Percentiles rank a stretch among this genome's conserved stretches.
Evolutionary conservation across 2,113 vertebrate genomes (phyloP).

Genomic region (Otocyon megalotis): DNA sequence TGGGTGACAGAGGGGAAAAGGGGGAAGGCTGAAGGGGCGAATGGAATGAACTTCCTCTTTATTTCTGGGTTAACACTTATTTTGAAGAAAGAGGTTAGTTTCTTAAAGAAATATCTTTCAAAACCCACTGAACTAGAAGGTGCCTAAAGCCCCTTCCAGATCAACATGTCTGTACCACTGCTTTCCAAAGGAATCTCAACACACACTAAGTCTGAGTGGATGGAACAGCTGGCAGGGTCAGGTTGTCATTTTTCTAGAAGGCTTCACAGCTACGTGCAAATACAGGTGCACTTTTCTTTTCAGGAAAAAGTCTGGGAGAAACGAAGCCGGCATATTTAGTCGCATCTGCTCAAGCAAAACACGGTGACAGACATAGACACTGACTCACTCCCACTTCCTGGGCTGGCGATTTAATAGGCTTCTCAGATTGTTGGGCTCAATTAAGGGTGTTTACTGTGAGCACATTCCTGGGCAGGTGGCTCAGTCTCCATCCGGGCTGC

Average conservation of each 20-base stretch:
- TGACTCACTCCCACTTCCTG: not conserved
- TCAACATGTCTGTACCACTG: not conserved
- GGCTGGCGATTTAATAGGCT: not conserved
- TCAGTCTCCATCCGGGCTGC: rapidly evolving
- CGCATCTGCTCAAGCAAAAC: not conserved
- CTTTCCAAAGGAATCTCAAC: not conserved
- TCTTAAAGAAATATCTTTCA: not conserved
- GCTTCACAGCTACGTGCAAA: not conserved
- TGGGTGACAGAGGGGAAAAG: not conserved
- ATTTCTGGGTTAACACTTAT: not conserved
- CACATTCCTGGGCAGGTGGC: not conserved
- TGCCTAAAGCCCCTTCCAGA: not conserved
- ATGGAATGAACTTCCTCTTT: not conserved
- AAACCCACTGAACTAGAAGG: not conserved
- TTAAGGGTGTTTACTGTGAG: not conserved
- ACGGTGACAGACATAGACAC: not conserved
- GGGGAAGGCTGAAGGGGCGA: not conserved
- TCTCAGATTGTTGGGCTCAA: not conserved
- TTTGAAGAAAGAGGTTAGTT: not conserved
- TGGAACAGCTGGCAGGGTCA: not conserved
- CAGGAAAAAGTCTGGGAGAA: not conserved
- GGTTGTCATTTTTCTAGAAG: conserved; percentile 60
- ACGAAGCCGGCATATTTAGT: not conserved
- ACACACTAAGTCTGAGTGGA: not conserved
- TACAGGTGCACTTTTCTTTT: conserved; percentile 61